Evolutionary conservation across 2,888 invertebrate species (phyloP).

Genomic region (Heliconius hortense): DNA sequence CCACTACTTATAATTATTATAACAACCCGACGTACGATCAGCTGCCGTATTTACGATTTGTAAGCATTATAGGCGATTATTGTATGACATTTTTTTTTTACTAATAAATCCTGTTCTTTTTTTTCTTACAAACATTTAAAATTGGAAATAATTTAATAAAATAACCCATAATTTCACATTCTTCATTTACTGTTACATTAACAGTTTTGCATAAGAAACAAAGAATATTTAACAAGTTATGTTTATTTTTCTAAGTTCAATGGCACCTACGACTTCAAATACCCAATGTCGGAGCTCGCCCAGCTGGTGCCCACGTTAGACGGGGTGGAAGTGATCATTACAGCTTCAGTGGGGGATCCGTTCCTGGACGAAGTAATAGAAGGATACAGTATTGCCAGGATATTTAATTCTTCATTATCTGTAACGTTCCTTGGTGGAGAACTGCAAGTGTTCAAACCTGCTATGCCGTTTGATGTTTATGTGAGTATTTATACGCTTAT

Average conservation of each 20-base stretch:
- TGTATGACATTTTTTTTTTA: neutral
- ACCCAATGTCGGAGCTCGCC: constrained; percentile 90
- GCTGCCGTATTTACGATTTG: constrained; percentile 87
- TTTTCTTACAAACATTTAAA: no score
- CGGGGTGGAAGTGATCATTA: constrained; percentile 91
- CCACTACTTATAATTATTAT: constrained; percentile 58
- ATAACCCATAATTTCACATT: no score
- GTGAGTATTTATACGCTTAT: constrained; percentile 75
- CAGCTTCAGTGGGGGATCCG: constrained; percentile 93
- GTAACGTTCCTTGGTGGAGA: constrained; percentile 93
- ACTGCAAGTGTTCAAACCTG: constrained; percentile 97
- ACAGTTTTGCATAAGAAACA: no score
- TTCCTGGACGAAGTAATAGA: constrained; percentile 92
- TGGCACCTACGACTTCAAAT: constrained; percentile 93
- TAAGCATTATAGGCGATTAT: constrained; percentile 64
- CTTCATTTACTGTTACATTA: no score
- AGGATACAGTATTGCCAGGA: constrained; percentile 92
- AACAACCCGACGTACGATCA: constrained; percentile 73
- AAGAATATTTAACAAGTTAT: no score
- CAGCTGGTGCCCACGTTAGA: constrained; percentile 85
- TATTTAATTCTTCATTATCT: constrained; percentile 93
- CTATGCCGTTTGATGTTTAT: constrained; percentile 94
- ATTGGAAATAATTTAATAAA: no score
- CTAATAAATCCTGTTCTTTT: no score
- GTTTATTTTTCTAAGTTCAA: constrained; percentile 84